These are phyloP conservation scores for Tinamus major DNA, from an alignment of 2,797 vertebrate genomes.

Conservation along the genomic window DNA sequence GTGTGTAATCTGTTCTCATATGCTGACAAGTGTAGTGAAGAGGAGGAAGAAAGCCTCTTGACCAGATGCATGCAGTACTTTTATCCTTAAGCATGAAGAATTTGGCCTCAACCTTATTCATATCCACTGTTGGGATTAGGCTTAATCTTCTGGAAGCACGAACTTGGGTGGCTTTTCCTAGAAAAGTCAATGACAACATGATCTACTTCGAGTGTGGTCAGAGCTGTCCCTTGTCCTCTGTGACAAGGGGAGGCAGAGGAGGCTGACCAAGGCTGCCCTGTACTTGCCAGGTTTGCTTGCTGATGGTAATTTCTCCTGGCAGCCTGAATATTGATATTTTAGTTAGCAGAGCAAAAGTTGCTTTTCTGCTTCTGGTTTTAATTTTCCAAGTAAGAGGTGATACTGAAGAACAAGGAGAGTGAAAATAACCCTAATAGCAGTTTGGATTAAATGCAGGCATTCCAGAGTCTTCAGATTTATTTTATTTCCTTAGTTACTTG, in stretches of 20 bases:
- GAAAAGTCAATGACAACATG: neutral
- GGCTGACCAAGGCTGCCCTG: neutral
- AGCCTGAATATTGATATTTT: neutral
- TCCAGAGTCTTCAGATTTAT: neutral
- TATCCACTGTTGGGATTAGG: neutral
- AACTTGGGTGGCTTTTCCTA: neutral
- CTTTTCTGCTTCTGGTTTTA: neutral
- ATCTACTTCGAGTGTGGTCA: neutral
- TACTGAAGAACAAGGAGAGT: neutral
- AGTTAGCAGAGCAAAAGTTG: neutral
- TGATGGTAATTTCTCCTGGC: neutral
- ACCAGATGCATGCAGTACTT: neutral
- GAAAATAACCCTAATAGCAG: neutral
- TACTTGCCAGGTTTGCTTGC: neutral
- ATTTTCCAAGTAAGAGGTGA: neutral
- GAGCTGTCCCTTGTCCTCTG: neutral
- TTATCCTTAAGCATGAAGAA: neutral
- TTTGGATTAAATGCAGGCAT: neutral
- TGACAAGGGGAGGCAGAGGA: neutral
- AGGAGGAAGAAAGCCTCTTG: neutral
- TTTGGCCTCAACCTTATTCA: neutral
- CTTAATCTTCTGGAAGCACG: neutral
- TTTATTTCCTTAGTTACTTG: slow-evolving; percentile 21
- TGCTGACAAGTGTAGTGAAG: neutral
- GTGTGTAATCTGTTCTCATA: neutral